Conservation (phyloP, 1,140 invertebrate species). For the Brachionus koreanus region DNA sequence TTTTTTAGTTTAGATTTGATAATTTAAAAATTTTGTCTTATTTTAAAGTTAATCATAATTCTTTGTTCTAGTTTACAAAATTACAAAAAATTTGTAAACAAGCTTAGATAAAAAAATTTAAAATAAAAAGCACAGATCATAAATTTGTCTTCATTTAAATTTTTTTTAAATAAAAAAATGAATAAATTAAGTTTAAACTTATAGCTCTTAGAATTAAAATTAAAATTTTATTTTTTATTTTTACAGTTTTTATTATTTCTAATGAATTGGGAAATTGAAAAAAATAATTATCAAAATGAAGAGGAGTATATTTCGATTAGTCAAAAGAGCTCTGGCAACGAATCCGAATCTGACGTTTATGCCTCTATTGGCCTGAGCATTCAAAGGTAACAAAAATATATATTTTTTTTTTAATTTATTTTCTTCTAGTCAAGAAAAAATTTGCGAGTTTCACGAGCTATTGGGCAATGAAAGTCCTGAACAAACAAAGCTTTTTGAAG, state of each 20-base stretch:
- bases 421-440: conserved; percentile 12
- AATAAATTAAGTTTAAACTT: background rate
- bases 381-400: background rate
- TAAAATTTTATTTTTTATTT: background rate
- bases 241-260: background rate
- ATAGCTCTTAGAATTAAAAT: background rate
- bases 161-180: background rate
- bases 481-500: conserved; percentile 10
- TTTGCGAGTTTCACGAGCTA: conserved; percentile 16
- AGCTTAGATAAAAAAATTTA: background rate
- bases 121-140: background rate
- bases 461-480: background rate
- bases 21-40: too few species aligned
- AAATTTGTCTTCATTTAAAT: background rate
- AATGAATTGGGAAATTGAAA: conserved; percentile 29
- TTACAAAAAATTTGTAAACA: too few species aligned
- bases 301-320: background rate
- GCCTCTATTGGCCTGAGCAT: background rate
- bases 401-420: background rate
- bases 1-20: too few species aligned
- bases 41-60: too few species aligned
- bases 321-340: background rate
- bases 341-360: background rate
- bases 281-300: background rate
- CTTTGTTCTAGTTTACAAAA: too few species aligned